Evolutionary conservation across 2,113 vertebrate genomes (phyloP).

Genomic region (Epinephelus cyanopodus): DNA sequence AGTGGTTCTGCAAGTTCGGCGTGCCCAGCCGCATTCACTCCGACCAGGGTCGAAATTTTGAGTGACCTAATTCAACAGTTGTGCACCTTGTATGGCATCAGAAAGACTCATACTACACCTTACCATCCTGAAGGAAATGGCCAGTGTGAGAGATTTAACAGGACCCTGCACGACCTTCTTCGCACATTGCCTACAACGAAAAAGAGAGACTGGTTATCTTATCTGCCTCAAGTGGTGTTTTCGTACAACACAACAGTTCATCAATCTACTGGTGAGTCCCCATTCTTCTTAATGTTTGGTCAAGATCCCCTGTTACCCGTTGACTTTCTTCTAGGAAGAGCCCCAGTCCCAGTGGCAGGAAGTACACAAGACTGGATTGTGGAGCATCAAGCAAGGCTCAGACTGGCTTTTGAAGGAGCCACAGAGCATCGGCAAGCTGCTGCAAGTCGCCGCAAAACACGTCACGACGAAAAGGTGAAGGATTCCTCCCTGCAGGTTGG

Average conservation of each 20-base stretch:
- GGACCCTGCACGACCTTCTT: background rate
- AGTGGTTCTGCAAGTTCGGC: background rate
- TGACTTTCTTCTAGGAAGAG: background rate
- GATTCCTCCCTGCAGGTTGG: too few species aligned
- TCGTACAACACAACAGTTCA: background rate
- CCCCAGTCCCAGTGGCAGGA: background rate
- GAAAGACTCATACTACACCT: background rate
- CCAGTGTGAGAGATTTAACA: background rate
- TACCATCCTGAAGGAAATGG: background rate
- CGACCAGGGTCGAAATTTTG: background rate
- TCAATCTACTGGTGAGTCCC: background rate
- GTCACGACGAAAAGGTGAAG: too few species aligned
- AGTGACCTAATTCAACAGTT: background rate
- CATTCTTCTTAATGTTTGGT: background rate
- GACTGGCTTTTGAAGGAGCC: too few species aligned
- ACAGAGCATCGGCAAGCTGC: too few species aligned
- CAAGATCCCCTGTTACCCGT: background rate
- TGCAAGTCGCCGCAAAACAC: too few species aligned
- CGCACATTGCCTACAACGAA: background rate
- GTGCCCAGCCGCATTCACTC: background rate
- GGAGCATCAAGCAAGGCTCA: too few species aligned
- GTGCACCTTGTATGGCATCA: background rate
- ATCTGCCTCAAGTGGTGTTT: background rate
- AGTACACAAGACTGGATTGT: too few species aligned
- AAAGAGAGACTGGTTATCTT: background rate